phyloP scores from a whole-genome alignment of 1,140 invertebrate genomes.

The Hypsibius dujardini region DNA sequence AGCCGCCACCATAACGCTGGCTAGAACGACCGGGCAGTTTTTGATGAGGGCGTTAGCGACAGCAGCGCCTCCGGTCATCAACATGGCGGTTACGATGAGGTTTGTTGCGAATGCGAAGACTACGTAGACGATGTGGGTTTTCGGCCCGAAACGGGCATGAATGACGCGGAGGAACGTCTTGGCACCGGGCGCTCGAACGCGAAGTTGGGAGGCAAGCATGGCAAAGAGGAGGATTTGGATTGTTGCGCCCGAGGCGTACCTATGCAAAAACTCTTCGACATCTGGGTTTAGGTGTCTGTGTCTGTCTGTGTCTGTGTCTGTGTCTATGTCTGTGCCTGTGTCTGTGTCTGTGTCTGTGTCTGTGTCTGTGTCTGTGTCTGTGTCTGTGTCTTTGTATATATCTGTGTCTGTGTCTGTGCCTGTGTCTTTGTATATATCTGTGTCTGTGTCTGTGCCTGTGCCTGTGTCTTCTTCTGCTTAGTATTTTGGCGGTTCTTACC shows the following conservation, averaged over 20 bases:
- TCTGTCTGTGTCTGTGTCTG: too few relatives aligned
- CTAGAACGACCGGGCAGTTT: slow-evolving; percentile 26
- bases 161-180: slow-evolving; percentile 35
- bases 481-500: slow-evolving; percentile 22
- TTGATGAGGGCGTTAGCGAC: slow-evolving; percentile 24
- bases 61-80: slow-evolving; percentile 31
- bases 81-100: slow-evolving; percentile 32
- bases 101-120: slow-evolving; percentile 33
- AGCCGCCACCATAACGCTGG: slow-evolving; percentile 29
- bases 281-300: too few relatives aligned
- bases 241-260: slow-evolving; percentile 33
- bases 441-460: too few relatives aligned
- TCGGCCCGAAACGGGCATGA: slow-evolving; percentile 31
- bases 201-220: slow-evolving; percentile 32
- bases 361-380: too few relatives aligned
- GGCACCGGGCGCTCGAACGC: slow-evolving; percentile 32
- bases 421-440: too few relatives aligned
- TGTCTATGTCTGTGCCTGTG: too few relatives aligned
- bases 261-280: neutral
- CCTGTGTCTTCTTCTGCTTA: too few relatives aligned
- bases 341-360: too few relatives aligned
- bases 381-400: too few relatives aligned
- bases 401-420: too few relatives aligned
- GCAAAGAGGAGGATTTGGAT: slow-evolving; percentile 34
- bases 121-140: slow-evolving; percentile 31